These are phyloP conservation scores for Temnothorax unifasciatus DNA, from an alignment of 2,888 invertebrate species.

Conservation along the genomic window DNA sequence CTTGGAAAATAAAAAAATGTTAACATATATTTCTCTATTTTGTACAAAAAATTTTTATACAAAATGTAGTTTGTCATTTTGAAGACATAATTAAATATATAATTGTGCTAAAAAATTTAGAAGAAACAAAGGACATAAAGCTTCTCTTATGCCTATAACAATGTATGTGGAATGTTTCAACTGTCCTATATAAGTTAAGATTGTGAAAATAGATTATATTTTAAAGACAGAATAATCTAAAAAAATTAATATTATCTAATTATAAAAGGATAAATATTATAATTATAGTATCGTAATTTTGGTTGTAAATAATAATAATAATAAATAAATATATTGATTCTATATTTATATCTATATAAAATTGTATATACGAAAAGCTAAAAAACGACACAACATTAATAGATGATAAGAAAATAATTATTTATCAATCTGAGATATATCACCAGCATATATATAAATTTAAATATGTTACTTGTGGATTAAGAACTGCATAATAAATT, in stretches of 20 bases:
- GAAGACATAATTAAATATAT: not conserved
- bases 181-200: not conserved
- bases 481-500: not conserved
- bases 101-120: not conserved
- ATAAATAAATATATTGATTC: not conserved
- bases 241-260: not conserved
- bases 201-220: conserved; percentile 5
- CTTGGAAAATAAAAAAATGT: not conserved
- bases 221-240: not conserved
- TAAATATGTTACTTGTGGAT: conserved; percentile 9
- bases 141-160: not conserved
- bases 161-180: conserved; percentile 9
- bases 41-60: not conserved
- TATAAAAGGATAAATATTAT: conserved; percentile 8
- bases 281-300: not conserved
- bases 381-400: not conserved
- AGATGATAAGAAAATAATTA: not conserved
- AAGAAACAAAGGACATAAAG: not conserved
- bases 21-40: not conserved
- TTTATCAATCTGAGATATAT: not conserved
- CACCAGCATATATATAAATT: not conserved
- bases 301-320: not conserved
- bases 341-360: not conserved
- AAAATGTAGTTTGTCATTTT: conserved; percentile 14
- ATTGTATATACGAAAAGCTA: not conserved